Evolutionary conservation across 2,888 invertebrate genomes (phyloP).

Genomic region (Lepidonotus clava): DNA sequence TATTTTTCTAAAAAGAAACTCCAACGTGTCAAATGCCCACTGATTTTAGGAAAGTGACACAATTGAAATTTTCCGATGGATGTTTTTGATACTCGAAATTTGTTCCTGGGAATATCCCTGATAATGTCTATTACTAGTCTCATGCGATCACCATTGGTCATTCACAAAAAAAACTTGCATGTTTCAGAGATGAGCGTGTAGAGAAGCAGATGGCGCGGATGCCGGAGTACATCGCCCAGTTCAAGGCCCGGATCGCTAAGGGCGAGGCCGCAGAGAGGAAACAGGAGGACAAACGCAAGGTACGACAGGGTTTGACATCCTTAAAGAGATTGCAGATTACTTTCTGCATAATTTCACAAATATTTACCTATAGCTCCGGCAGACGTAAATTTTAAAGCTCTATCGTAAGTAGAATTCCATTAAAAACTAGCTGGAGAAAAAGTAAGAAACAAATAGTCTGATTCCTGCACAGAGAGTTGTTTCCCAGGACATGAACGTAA

Average conservation of each 20-base stretch:
- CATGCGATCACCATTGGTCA: background rate
- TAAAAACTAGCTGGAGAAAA: no score
- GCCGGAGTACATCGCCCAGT: conserved; percentile 64
- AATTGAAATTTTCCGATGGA: background rate
- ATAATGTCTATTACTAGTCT: background rate
- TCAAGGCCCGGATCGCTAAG: conserved; percentile 56
- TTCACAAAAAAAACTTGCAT: background rate
- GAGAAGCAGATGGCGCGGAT: conserved; percentile 65
- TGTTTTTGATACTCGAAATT: background rate
- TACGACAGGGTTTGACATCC: no score
- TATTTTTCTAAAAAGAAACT: no score
- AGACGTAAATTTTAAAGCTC: no score
- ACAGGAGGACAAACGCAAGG: conserved; percentile 56
- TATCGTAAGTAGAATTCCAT: no score
- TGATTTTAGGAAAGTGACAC: background rate
- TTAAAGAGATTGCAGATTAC: no score
- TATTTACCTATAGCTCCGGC: no score
- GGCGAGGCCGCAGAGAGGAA: conserved; percentile 56
- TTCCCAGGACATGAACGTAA: no score
- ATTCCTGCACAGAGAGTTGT: no score
- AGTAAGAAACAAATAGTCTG: no score
- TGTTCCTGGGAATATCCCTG: background rate
- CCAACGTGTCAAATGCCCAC: no score
- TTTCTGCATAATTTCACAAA: no score
- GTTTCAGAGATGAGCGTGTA: conserved; percentile 61